Evolutionary conservation across 1,140 invertebrate species (phyloP).

Genomic region (Leptinotarsa texana): DNA sequence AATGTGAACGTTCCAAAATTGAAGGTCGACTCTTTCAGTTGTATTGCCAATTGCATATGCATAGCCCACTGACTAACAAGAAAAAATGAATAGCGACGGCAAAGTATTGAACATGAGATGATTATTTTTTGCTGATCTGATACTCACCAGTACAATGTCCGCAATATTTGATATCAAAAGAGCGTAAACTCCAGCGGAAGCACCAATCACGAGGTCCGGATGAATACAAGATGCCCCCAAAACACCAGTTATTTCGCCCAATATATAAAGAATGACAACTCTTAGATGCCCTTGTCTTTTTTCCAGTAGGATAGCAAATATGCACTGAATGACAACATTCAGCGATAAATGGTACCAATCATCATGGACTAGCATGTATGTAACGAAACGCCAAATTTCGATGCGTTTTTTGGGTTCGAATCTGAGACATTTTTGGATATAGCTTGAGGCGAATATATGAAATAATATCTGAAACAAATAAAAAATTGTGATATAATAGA

Average conservation of each 20-base stretch:
- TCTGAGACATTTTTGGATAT: constrained; percentile 63
- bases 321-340: constrained; percentile 68
- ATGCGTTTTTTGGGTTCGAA: constrained; percentile 70
- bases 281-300: constrained; percentile 81
- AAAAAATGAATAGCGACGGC: no score
- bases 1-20: no score
- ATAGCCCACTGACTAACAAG: no score
- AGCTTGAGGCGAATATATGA: constrained; percentile 57
- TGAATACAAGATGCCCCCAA: constrained; percentile 80
- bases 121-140: no score
- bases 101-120: no score
- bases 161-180: constrained; percentile 89
- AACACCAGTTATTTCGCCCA: constrained; percentile 71
- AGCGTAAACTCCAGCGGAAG: constrained; percentile 93
- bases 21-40: no score
- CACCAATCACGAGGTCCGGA: constrained; percentile 81
- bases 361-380: constrained; percentile 84
- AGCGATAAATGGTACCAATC: constrained; percentile 66
- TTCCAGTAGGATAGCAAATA: constrained; percentile 75
- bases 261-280: constrained; percentile 70
- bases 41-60: no score
- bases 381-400: constrained; percentile 78
- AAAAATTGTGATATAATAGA: background rate
- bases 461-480: constrained; percentile 58
- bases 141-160: constrained; percentile 81